Base-by-base conservation (phyloP, 1,140 invertebrate genomes). In the Frieseomelitta varia region DNA sequence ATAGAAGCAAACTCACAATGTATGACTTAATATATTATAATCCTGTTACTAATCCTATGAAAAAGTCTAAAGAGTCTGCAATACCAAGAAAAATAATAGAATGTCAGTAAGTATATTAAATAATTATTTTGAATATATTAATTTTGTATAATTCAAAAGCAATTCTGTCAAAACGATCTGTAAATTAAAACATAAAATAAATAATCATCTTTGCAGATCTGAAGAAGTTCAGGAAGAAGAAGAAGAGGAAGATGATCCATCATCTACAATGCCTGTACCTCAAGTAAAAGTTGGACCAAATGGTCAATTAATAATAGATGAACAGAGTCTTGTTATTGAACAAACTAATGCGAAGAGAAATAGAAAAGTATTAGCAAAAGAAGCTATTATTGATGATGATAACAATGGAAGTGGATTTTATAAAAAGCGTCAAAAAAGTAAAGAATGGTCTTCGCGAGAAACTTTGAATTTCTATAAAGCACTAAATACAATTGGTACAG, bases 11-110 rank as follows among this genome's bases (percentile, higher is more conserved):
- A 74, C 96, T 98, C 80, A 98, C 97, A 65, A 98, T 99, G 98
- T 97, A 97, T 88, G 98, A 99, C 95, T 95, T 98, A 69, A 98
- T 98, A 88, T 98, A 97, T 94, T 98, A 98, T 93, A 99, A 99
- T 94, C 98, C 98, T 6, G 92, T 94, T 1, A 96, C 95, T 34
- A 97, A 97, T 95, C 96, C 96, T 6, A 97, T 97, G 96, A 95
- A 94, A 88, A 88, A 87, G 81, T 86, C 73, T 47, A 89, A 90
- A 39, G 75, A 88, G 90, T 67, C 76, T 83, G 30, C 74, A 79
- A 84, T n/a, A 14, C 24, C 24, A n/a, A 76, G 47, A 89, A 85
- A 81, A 80, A 69, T 80, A 47, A 80, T 85, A 39, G 91, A 94
- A 24, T 94, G 93, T 34, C 91, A 94, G 96, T 96, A 87, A 96